phyloP scores from a whole-genome alignment of 2,888 invertebrate species.

The Balanococcus diminutus region DNA sequence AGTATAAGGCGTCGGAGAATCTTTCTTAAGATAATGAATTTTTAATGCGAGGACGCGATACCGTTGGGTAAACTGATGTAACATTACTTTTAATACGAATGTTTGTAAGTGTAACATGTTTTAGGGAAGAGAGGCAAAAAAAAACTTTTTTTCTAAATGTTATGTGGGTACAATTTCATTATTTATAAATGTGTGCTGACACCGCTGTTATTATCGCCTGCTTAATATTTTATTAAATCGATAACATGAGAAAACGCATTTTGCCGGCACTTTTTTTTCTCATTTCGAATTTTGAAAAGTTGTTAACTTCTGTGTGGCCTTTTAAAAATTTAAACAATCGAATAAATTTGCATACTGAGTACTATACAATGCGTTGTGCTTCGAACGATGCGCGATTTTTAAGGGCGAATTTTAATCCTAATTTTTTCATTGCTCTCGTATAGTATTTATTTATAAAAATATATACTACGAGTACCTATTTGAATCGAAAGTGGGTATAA shows the following conservation, averaged over 20 bases:
- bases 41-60: conserved; percentile 46
- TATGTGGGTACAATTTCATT: conserved; percentile 51
- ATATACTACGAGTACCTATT: too few relatives aligned
- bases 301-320: conserved; percentile 1
- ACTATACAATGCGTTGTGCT: background rate
- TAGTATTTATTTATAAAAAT: too few relatives aligned
- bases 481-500: too few relatives aligned
- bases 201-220: conserved; percentile 49
- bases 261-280: conserved; percentile 30
- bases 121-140: conserved; percentile 36
- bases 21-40: conserved; percentile 45
- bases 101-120: conserved; percentile 54
- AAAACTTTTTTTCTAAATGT: conserved; percentile 48
- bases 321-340: conserved; percentile 5
- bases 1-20: conserved; percentile 45
- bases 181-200: conserved; percentile 54
- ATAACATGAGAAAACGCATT: conserved; percentile 42
- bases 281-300: conserved; percentile 29
- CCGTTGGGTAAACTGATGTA: conserved; percentile 48
- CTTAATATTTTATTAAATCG: conserved; percentile 54
- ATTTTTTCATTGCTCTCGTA: background rate
- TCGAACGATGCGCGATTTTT: background rate
- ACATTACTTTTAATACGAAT: conserved; percentile 54
- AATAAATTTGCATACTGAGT: background rate
- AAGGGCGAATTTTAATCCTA: background rate